Conservation (phyloP, 2,797 vertebrate genomes). For the Sciurus vulgaris region DNA sequence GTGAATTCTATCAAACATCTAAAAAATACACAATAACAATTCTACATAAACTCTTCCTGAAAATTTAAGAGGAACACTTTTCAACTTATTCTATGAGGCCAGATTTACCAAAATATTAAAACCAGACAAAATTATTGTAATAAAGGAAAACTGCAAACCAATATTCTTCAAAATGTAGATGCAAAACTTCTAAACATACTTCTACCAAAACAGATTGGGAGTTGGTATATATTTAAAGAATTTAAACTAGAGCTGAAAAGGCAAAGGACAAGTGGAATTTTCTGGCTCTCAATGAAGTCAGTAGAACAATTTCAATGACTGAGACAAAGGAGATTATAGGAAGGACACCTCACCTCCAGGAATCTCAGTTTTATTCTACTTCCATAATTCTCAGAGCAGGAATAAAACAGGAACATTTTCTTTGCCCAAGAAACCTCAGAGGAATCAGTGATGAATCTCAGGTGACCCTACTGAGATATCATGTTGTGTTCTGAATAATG, state of each 20-base stretch:
- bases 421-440: background rate
- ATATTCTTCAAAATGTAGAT: background rate
- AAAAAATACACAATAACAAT: background rate
- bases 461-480: background rate
- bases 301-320: background rate
- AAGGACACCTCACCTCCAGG: too few relatives aligned
- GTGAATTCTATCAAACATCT: background rate
- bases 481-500: background rate
- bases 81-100: too few relatives aligned
- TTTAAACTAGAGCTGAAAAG: background rate
- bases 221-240: background rate
- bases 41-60: background rate
- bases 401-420: background rate
- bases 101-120: too few relatives aligned
- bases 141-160: background rate
- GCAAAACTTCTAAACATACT: background rate
- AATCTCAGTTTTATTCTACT: background rate
- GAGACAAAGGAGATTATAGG: background rate
- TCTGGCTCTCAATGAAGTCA: background rate
- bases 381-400: background rate
- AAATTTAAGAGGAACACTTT: background rate
- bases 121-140: background rate
- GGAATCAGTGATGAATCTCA: background rate
- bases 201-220: background rate
- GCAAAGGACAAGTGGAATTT: background rate